Conservation (phyloP, 2,797 vertebrate genomes). For the Muscicapa comitata region DNA sequence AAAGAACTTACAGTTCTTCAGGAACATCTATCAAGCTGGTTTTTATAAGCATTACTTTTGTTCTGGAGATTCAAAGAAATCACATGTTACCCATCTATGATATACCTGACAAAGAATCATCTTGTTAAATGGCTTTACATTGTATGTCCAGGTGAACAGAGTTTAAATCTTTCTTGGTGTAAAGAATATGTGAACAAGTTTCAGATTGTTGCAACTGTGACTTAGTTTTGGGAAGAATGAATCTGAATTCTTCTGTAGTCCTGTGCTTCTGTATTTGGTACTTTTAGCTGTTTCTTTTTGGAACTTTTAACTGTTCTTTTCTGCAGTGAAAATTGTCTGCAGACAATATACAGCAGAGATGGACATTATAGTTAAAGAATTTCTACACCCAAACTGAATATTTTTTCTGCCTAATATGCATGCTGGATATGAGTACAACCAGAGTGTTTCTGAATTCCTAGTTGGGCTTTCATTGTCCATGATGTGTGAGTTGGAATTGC, state of each 20-base stretch:
- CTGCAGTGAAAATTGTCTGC: not conserved
- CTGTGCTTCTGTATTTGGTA: not conserved
- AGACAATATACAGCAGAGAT: not conserved
- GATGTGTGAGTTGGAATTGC: not conserved
- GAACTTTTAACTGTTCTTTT: not conserved
- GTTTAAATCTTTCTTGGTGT: not conserved
- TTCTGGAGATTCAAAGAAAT: not conserved
- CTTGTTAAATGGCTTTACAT: not conserved
- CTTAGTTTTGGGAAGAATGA: not conserved
- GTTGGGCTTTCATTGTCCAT: rapidly evolving
- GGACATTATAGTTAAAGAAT: no score
- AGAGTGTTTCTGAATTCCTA: not conserved
- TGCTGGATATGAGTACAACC: rapidly evolving
- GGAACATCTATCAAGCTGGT: rapidly evolving
- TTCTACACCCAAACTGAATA: not conserved
- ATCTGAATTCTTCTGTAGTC: not conserved
- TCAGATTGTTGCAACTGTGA: not conserved
- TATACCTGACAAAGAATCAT: rapidly evolving
- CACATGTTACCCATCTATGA: rapidly evolving
- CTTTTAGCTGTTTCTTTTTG: no score
- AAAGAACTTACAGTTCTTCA: not conserved
- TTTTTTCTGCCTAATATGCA: not conserved
- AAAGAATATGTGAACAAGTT: not conserved
- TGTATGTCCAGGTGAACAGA: not conserved
- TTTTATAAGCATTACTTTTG: not conserved